Evolutionary conservation across 2,113 vertebrate genomes (phyloP).

Genomic region (Talpa occidentalis): DNA sequence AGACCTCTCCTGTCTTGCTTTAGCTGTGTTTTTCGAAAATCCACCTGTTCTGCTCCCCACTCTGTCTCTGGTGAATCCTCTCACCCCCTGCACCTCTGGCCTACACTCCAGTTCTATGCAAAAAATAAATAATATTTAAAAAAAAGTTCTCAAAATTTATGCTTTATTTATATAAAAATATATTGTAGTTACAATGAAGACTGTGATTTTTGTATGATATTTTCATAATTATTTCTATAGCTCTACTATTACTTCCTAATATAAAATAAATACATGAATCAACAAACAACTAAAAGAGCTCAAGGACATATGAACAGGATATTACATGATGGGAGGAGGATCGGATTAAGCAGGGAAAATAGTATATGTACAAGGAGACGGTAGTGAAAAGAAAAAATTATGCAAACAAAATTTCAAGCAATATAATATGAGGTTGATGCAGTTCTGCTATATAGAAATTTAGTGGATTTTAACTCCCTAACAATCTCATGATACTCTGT

Average conservation of each 20-base stretch:
- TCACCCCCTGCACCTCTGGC: too few relatives aligned
- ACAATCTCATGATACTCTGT: not conserved
- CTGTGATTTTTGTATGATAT: not conserved
- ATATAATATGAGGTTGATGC: not conserved
- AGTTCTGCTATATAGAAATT: not conserved
- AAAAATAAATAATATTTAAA: not conserved
- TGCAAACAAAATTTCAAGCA: not conserved
- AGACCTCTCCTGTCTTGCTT: too few relatives aligned
- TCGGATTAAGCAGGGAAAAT: not conserved
- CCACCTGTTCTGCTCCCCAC: too few relatives aligned
- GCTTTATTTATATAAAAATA: not conserved
- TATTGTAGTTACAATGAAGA: not conserved
- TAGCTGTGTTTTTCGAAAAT: too few relatives aligned
- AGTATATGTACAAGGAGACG: not conserved
- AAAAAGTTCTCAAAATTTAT: not conserved
- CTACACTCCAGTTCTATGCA: too few relatives aligned
- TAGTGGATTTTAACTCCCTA: not conserved
- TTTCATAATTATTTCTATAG: not conserved
- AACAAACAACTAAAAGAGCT: not conserved
- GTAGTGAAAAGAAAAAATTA: not conserved
- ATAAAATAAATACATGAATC: not conserved
- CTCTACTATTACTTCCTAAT: not conserved
- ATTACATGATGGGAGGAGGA: too few relatives aligned
- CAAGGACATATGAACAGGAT: not conserved
- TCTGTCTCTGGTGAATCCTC: too few relatives aligned